Conservation (phyloP, 2,113 vertebrate species). For the Atlantisia rogersi region DNA sequence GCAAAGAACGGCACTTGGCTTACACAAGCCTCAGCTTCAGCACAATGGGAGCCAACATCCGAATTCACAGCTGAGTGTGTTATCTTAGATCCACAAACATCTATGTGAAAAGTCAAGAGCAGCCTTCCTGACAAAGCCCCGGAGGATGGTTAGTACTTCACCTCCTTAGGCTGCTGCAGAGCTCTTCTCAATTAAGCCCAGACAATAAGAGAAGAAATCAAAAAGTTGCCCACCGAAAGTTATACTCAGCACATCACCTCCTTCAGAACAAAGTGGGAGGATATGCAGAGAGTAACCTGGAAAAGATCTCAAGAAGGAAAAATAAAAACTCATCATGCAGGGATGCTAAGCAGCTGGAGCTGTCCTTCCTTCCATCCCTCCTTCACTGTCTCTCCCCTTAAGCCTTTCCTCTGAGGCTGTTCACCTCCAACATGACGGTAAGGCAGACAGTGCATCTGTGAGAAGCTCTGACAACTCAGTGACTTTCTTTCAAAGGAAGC, state of each 20-base stretch:
- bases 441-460: neutral
- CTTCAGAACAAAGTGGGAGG: neutral
- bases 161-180: neutral
- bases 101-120: neutral
- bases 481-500: slow-evolving; percentile 22
- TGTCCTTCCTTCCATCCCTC: neutral
- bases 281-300: neutral
- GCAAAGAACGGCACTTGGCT: neutral
- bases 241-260: neutral
- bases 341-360: neutral
- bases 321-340: neutral
- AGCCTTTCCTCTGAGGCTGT: neutral
- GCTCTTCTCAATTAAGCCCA: neutral
- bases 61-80: neutral
- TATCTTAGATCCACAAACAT: neutral
- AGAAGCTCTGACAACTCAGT: neutral
- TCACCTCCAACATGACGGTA: neutral
- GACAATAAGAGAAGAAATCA: neutral
- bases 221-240: neutral
- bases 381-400: neutral
- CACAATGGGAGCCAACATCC: neutral
- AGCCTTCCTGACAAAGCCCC: neutral
- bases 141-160: neutral
- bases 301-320: neutral
- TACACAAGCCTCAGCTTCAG: neutral